Conservation (phyloP, 2,113 vertebrate genomes). For the Pteruthius melanotis region DNA sequence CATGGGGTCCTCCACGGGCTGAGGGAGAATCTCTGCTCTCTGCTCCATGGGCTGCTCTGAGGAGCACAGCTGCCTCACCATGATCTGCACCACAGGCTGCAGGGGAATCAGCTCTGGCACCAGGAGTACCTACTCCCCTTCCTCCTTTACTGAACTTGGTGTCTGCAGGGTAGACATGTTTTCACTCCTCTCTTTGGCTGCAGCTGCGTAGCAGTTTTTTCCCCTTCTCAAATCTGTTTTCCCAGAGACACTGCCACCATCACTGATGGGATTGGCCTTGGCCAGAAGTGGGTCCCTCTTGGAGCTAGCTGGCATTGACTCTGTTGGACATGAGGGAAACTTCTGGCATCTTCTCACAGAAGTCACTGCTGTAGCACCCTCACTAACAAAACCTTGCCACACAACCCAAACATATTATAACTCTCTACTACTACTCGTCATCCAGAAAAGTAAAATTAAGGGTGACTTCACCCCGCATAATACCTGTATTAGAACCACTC, state of each 20-base stretch:
- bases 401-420: not conserved
- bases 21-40: not conserved
- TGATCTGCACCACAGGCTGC: accelerated
- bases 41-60: not conserved
- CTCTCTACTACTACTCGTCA: not conserved
- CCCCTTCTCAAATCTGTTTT: not conserved
- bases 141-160: not conserved
- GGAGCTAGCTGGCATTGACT: not conserved
- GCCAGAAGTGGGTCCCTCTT: no score
- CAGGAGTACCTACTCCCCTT: not conserved
- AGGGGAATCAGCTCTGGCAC: accelerated
- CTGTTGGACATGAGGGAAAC: not conserved
- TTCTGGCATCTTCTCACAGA: not conserved
- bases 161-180: not conserved
- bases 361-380: accelerated
- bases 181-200: not conserved
- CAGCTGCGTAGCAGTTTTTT: accelerated
- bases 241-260: not conserved
- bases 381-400: accelerated
- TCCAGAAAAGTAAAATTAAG: not conserved
- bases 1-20: accelerated
- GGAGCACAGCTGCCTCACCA: not conserved
- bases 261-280: accelerated
- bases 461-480: not conserved
- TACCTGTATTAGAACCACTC: not conserved